Evolutionary conservation across 1,140 invertebrate species (phyloP), one percentile per base, ranked within the genome.

Genomic region (Odontomachus brunneus): DNA sequence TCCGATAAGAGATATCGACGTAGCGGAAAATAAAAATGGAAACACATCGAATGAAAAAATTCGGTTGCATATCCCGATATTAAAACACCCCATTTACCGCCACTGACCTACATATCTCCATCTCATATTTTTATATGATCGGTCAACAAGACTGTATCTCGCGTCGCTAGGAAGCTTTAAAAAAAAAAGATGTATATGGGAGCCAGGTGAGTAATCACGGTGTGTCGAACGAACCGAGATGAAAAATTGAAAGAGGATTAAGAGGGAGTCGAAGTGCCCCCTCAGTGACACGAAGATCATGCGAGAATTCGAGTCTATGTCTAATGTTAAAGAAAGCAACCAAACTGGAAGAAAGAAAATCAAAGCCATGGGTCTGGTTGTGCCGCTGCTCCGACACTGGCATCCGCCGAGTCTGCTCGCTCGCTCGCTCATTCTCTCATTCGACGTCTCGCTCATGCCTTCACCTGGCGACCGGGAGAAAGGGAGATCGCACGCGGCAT

Each of bases 301-400:
- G 38, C 38, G 0, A 44, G 38, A 33, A 7, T 44, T 11, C 0
- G 9, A 44, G 3, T 44, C 3, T 44, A 44, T 7, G 38, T 33
- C 5, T 2, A 33, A 44, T 44, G 38, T 44, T 44, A 7, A 7
- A 44, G 5, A 49, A 66, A 55, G 12, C 14, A 14, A 78, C 22
- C 38, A 7, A 44, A 44, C 38, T 44, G 38, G 22, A 17, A 14
- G 26, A 26, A 69, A 57, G 75, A 80, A 80, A 80, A 80, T 80
- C 51, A 57, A 29, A 76, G 49, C 48, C 60, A 5, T 80, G 63
- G 74, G 48, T 69, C 59, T 26, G 63, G 12, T 48, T 15, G 51
- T 48, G 63, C 48, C 29, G 51, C 67, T 44, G 55, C 49, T 78
- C 75, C 75, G 65, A 80, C 33, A 80, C 75, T 80, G 75, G 51